A percentile compares a stretch with the other conserved stretches of the same genome.
Conservation (phyloP, 2,797 vertebrate species). For the Eupleurogrammus muticus region DNA sequence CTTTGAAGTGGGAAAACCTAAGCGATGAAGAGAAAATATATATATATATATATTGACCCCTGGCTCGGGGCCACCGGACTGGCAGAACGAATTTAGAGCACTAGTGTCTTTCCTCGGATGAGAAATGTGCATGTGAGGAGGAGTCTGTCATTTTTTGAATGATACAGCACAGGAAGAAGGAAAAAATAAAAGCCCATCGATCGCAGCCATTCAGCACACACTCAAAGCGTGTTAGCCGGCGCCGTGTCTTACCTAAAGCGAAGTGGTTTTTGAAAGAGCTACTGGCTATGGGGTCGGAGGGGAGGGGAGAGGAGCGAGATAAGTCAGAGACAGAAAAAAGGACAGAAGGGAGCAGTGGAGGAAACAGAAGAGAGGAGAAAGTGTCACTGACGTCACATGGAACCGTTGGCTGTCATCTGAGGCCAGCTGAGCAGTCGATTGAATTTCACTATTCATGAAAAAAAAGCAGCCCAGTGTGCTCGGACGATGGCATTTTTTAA, state of each 20-base stretch:
- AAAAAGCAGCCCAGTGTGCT: constrained; percentile 1
- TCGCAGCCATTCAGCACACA: constrained; percentile 63
- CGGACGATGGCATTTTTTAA: constrained; percentile 18
- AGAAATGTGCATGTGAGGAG: constrained; percentile 30
- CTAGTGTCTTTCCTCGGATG: background rate
- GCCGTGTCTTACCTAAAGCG: constrained; percentile 87
- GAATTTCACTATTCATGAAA: background rate
- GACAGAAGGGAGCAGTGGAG: constrained; percentile 23
- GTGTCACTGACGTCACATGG: constrained; percentile 31
- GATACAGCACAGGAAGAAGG: constrained; percentile 42
- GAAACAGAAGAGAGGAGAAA: constrained; percentile 34
- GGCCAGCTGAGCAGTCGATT: background rate
- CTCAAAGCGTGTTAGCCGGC: constrained; percentile 44
- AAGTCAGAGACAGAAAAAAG: constrained; percentile 29
- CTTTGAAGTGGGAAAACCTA: constrained; percentile 67
- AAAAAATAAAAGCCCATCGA: constrained; percentile 62
- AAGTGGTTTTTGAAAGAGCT: constrained; percentile 91
- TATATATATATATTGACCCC: no score
- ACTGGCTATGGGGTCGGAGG: constrained; percentile 82
- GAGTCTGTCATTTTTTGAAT: constrained; percentile 37
- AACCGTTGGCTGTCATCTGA: background rate
- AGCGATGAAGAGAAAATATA: constrained; percentile 37
- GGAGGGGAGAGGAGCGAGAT: constrained; percentile 28
- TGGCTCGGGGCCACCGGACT: constrained; percentile 8
- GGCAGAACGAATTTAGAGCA: constrained; percentile 5